phyloP scores from a whole-genome alignment of 2,113 vertebrate species.

The Delphinapterus leucas region DNA sequence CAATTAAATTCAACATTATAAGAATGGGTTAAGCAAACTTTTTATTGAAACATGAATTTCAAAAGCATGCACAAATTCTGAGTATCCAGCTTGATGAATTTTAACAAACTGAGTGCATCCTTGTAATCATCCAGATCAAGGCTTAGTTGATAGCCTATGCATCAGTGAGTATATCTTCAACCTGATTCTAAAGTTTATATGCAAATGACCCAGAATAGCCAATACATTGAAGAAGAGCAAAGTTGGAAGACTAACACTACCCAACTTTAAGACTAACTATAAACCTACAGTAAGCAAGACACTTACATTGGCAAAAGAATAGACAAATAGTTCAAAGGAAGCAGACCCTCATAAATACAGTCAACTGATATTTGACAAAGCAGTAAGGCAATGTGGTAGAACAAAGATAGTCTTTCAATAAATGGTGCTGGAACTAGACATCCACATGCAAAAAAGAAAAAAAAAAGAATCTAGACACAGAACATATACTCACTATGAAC shows the following conservation, averaged over 20 bases:
- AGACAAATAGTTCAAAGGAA: not conserved
- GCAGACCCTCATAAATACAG: not conserved
- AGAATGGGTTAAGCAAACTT: not conserved
- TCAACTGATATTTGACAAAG: not conserved
- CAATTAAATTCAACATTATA: not conserved
- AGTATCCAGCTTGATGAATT: not conserved
- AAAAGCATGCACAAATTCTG: not conserved
- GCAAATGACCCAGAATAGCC: not conserved
- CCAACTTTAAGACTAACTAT: not conserved
- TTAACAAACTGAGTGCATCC: not conserved
- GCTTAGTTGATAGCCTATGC: conserved; percentile 91
- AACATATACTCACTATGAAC: not conserved
- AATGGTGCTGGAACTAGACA: not conserved
- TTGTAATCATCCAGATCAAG: not conserved
- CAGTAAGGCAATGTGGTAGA: not conserved
- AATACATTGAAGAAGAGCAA: not conserved
- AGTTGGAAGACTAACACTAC: not conserved
- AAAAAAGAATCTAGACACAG: not conserved
- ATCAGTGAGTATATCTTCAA: conserved; percentile 84
- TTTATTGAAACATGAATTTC: not conserved
- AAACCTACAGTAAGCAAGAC: not conserved
- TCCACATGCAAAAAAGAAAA: not conserved
- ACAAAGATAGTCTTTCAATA: not conserved
- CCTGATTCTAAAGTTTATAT: not conserved
- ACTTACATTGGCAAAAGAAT: not conserved